These are phyloP conservation scores for Calephelis virginiensis DNA, from an alignment of 1,140 invertebrate species.

Conservation along the genomic window DNA sequence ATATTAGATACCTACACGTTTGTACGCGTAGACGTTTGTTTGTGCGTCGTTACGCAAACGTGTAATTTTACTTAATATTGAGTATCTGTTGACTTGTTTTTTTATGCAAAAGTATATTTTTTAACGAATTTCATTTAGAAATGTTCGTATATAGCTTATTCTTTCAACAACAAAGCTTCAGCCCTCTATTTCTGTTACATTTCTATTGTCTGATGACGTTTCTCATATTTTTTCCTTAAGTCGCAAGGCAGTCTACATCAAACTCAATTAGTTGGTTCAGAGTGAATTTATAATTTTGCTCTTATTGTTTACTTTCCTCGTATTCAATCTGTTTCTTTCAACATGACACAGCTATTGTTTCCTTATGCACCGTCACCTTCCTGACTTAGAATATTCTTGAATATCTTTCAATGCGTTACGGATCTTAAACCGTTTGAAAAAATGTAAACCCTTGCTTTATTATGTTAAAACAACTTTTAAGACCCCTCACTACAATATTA, in stretches of 20 bases:
- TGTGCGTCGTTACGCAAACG: too few species aligned
- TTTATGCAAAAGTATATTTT: too few species aligned
- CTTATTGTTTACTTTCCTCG: slow-evolving; percentile 6
- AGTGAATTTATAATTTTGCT: slow-evolving; percentile 37
- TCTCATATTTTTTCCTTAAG: neutral
- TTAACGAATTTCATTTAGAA: too few species aligned
- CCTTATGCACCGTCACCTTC: slow-evolving; percentile 1
- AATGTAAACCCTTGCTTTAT: neutral
- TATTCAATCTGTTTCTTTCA: neutral
- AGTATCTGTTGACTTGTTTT: too few species aligned
- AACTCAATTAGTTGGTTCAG: slow-evolving; percentile 47
- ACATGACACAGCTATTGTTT: slow-evolving; percentile 4
- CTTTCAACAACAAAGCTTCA: too few species aligned
- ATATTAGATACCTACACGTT: too few species aligned
- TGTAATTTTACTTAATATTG: too few species aligned
- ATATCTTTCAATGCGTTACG: neutral
- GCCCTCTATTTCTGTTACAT: neutral
- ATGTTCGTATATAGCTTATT: too few species aligned
- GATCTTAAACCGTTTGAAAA: neutral
- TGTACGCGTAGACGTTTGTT: too few species aligned
- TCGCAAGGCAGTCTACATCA: slow-evolving; percentile 40
- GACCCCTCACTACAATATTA: slow-evolving; percentile 18
- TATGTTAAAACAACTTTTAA: slow-evolving; percentile 11
- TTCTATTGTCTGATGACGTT: neutral
- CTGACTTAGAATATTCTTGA: neutral